These are phyloP conservation scores for Sula dactylatra DNA, from an alignment of 2,113 vertebrate species.

Conservation along the genomic window DNA sequence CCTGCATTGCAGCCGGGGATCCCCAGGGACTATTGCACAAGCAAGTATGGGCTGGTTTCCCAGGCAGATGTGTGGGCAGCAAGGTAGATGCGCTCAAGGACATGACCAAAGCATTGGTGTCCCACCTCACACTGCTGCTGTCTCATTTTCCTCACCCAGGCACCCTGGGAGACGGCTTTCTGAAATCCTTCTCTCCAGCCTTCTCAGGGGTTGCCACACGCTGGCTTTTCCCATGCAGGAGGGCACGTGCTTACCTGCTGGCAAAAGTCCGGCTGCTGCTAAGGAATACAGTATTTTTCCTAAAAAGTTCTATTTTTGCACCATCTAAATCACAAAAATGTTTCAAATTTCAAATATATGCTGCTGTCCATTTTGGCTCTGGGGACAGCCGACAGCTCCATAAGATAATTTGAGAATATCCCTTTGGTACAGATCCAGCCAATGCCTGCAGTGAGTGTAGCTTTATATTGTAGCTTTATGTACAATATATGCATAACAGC, in stretches of 20 bases:
- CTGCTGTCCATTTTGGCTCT: neutral
- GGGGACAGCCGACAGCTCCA: neutral
- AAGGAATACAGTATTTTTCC: neutral
- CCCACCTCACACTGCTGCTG: fast-evolving
- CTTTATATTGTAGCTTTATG: neutral
- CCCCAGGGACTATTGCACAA: neutral
- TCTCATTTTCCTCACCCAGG: neutral
- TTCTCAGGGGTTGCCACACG: neutral
- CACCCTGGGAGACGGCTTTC: neutral
- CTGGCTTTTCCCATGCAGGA: neutral
- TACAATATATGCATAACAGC: fast-evolving
- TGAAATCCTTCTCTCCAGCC: neutral
- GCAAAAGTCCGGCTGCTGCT: neutral
- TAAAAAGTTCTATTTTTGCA: neutral
- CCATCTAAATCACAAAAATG: neutral
- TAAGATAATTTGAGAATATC: neutral
- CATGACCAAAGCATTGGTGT: fast-evolving
- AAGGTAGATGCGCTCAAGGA: neutral
- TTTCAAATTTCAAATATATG: neutral
- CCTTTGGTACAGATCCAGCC: neutral
- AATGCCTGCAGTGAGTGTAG: fast-evolving
- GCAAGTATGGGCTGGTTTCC: neutral
- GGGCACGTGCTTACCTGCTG: neutral
- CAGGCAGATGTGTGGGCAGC: neutral
- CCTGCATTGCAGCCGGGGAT: neutral